Base-by-base conservation (phyloP, 2,113 vertebrate species). In the Chrysemys picta region DNA sequence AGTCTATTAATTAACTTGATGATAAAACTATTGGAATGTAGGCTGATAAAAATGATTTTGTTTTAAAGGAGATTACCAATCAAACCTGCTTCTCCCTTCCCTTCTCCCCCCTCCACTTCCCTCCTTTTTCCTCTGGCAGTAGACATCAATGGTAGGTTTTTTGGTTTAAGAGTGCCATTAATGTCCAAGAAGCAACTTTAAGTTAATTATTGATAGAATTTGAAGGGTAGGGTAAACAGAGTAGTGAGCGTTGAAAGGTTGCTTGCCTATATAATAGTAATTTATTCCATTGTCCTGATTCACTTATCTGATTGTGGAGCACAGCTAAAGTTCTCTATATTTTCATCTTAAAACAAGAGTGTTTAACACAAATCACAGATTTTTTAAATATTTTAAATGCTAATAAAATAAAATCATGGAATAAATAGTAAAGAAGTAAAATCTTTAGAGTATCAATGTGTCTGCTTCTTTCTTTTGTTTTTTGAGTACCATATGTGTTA, bases 1-100 rank as follows among this genome's bases (percentile, higher is more conserved):
- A 98, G 96, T 98, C 97, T 96, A 96, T 99, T 99, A 99, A 98
- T 99, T 98, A 99, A 98, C 98, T 96, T 98, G 96, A 98, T 99
- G 98, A 98, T 98, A 98, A 98, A 98, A 98, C 97, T 98, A 80
- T 98, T 93, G 42, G 96, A 97, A 95, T 97, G 88, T 90, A 89
- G 88, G 76, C 90, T 94, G 93, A 94, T 97, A 95, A 93, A 95
- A 93, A 93, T 89, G 76, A 35, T 96, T 97, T 97, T 96, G 89
- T 97, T 97, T 95, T 94, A 93, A 91, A 94, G 84, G 78, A 94
- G 82, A 91, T 94, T 29, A 88, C 89, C 82, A 82, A 57, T 96
- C 82, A 84, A 90, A 59, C 75, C 85, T 83, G 82, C 50, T 87
- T 85, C 93, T 96, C 94, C 54, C 82, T 87, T 76, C 47, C 54